Evolutionary conservation across 2,888 invertebrate genomes (phyloP), one percentile per base, ranked within the genome.

Genomic region (Drosophila subquinaria): DNA sequence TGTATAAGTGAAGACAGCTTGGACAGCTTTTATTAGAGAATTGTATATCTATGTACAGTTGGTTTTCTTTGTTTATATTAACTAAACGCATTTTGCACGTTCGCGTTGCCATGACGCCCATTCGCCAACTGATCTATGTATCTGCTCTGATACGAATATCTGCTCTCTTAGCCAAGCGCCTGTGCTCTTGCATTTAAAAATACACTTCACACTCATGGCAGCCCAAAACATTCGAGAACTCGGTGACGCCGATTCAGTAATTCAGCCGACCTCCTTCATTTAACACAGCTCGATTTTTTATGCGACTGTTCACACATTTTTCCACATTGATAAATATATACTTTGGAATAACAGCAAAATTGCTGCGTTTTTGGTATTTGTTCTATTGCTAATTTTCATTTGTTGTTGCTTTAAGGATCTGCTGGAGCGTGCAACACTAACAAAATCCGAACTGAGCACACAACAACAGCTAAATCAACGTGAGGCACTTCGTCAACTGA

Each of bases 361-460:
- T 88, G 69, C 66, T 40, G 74, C 63, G 23, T 36, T 85, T 62
- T 60, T 85, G 38, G n/a, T 70, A 23, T 42, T 75, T 17, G 43
- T 65, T 48, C 53, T 88, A 36, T 47, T 82, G 50, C 35, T 81
- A 63, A 79, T 74, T 66, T 69, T 85, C 35, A 57, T 71, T 68
- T 82, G 76, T 72, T 83, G 72, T 69, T 78, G 73, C 73, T 75
- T 81, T 10, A 92, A 92, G 92, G 92, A 92, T 76, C 84, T 92
- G 69, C 79, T 92, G 56, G 84, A 86, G 30, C 81, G 81, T 27
- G 79, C 82, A 52, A 69, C 68, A 53, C 33, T 52, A 57, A 42
- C 73, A 15, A 67, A 74, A 42, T 17, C 76, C 57, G 50, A 55
- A 36, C 56, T 82, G 45, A 77, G 64, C 57, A 69, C 60, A 64